phyloP scores from a whole-genome alignment of 2,797 vertebrate genomes.

The Enteromius radiatus region DNA sequence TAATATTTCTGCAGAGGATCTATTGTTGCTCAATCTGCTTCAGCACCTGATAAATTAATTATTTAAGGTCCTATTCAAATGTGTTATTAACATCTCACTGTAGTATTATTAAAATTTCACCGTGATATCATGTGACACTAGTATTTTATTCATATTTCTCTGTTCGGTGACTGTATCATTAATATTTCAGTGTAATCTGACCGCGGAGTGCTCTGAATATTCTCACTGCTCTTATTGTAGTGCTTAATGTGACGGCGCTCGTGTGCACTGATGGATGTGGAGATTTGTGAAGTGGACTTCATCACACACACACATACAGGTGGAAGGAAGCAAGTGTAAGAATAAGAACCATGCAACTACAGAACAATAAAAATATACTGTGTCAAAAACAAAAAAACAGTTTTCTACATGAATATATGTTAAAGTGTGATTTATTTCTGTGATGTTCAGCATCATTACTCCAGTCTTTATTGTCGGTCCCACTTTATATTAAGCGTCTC shows the following conservation, averaged over 20 bases:
- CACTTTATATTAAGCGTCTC: too few species aligned
- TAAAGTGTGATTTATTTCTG: too few species aligned
- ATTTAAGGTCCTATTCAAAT: slow-evolving; percentile 25
- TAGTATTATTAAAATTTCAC: slow-evolving; percentile 41
- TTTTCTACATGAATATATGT: too few species aligned
- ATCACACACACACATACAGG: neutral
- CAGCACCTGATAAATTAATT: slow-evolving; percentile 38
- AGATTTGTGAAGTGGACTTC: neutral
- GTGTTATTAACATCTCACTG: slow-evolving; percentile 37
- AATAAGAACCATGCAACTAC: too few species aligned
- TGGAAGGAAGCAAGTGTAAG: too few species aligned
- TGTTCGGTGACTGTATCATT: slow-evolving; percentile 25
- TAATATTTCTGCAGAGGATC: slow-evolving; percentile 22
- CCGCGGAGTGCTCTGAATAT: slow-evolving; percentile 10
- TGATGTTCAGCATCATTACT: too few species aligned
- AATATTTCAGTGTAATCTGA: slow-evolving; percentile 41
- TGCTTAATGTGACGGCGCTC: slow-evolving; percentile 18
- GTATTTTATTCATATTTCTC: slow-evolving; percentile 23
- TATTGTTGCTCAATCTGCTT: slow-evolving; percentile 10
- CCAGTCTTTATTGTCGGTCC: too few species aligned
- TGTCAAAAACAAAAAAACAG: too few species aligned
- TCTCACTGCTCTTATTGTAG: slow-evolving; percentile 17
- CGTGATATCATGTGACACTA: slow-evolving; percentile 27
- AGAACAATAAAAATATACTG: neutral
- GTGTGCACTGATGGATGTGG: neutral